These are phyloP conservation scores for Pteronotus mesoamericanus DNA, from an alignment of 2,797 vertebrate genomes.

Conservation along the genomic window DNA sequence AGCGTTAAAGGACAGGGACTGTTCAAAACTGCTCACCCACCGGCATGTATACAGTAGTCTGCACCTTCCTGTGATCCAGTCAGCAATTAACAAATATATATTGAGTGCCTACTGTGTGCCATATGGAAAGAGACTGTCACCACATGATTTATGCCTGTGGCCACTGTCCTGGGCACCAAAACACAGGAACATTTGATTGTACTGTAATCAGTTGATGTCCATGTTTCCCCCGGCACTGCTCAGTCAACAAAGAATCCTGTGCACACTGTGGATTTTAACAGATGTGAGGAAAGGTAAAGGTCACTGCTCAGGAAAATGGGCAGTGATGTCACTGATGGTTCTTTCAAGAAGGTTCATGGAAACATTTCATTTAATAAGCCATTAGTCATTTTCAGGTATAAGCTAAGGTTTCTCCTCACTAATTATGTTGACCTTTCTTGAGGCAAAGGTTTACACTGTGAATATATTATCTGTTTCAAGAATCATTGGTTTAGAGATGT, in stretches of 20 bases:
- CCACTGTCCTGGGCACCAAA: not conserved
- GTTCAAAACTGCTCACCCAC: not conserved
- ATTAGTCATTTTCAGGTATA: slow-evolving; percentile 45
- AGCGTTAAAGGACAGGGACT: not conserved
- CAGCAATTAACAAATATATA: not conserved
- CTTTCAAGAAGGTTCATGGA: not conserved
- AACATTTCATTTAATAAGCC: not conserved
- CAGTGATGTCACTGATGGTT: not conserved
- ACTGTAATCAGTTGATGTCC: not conserved
- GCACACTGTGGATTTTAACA: not conserved
- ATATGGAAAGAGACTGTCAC: not conserved
- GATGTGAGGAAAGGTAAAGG: not conserved
- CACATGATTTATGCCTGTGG: not conserved
- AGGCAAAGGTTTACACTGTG: slow-evolving; percentile 59
- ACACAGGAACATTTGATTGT: not conserved
- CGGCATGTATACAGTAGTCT: not conserved
- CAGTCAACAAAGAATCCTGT: not conserved
- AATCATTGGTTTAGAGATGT: slow-evolving; percentile 36
- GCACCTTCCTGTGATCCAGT: not conserved
- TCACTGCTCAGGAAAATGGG: not conserved
- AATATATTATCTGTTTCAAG: slow-evolving; percentile 54
- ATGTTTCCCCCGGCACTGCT: not conserved
- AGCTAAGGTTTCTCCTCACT: not conserved
- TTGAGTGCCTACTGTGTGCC: not conserved
- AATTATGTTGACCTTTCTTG: slow-evolving; percentile 60